These are phyloP conservation scores for Lasioglossum villosulum DNA, from an alignment of 2,888 invertebrate genomes.

Conservation along the genomic window DNA sequence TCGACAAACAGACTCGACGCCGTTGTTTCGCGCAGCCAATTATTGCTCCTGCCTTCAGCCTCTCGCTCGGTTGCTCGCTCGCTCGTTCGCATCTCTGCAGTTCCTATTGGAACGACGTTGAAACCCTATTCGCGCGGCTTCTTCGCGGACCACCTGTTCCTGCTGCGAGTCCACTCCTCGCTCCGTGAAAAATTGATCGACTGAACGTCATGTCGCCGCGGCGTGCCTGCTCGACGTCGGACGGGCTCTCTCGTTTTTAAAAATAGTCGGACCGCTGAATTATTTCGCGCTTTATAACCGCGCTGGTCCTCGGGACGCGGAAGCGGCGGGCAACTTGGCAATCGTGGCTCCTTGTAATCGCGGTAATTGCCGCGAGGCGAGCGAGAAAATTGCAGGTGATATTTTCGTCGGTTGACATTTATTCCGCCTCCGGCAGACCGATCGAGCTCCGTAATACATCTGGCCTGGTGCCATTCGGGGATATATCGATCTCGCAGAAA, in stretches of 20 bases:
- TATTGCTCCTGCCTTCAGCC: not conserved
- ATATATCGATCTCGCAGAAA: conserved; percentile 30
- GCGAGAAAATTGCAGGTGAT: not conserved
- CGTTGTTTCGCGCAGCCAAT: not conserved
- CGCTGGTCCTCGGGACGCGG: not conserved
- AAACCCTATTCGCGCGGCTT: not conserved
- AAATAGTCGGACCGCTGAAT: not conserved
- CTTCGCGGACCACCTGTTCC: conserved; percentile 5
- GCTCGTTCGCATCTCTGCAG: not conserved
- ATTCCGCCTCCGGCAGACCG: conserved; percentile 11
- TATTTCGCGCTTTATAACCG: not conserved
- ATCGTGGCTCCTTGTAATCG: not conserved
- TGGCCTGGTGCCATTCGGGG: conserved; percentile 1
- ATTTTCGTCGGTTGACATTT: not conserved
- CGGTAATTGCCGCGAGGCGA: not conserved
- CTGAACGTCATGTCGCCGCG: not conserved
- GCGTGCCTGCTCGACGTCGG: not conserved
- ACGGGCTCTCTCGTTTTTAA: not conserved
- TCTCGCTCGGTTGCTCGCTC: not conserved
- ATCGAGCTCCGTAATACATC: conserved; percentile 37
- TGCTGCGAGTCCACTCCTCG: not conserved
- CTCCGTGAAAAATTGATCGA: not conserved
- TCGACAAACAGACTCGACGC: not conserved
- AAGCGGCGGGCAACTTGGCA: not conserved
- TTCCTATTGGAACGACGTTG: not conserved